Percentiles rank a stretch among this genome's conserved stretches.
Evolutionary conservation across 2,797 vertebrate species (phyloP).

Genomic region (Ataeniobius toweri): DNA sequence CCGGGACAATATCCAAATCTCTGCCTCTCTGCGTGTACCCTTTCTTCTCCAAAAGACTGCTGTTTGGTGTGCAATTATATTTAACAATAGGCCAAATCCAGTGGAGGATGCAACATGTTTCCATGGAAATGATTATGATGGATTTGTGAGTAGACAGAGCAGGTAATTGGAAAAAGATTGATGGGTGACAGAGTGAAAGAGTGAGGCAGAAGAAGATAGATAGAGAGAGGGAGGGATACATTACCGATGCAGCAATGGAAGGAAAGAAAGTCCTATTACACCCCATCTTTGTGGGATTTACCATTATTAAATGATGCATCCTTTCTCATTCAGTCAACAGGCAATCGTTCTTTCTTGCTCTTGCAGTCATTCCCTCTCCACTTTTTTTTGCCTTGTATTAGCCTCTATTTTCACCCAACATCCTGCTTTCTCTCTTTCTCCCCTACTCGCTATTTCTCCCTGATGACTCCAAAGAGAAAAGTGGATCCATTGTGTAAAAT

Average conservation of each 20-base stretch:
- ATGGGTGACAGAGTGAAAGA: slow-evolving; percentile 76
- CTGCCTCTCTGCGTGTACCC: slow-evolving; percentile 42
- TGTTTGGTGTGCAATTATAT: slow-evolving; percentile 76
- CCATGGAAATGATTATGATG: slow-evolving; percentile 86
- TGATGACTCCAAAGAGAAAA: slow-evolving; percentile 44
- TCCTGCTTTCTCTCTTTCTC: slow-evolving; percentile 41
- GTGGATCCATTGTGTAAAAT: slow-evolving; percentile 57
- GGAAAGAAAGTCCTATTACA: slow-evolving; percentile 75
- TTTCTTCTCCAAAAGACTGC: slow-evolving; percentile 60
- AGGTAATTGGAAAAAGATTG: slow-evolving; percentile 89
- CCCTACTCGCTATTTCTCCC: slow-evolving; percentile 30
- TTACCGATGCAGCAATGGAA: slow-evolving; percentile 65
- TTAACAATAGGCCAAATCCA: slow-evolving; percentile 79
- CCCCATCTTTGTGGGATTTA: slow-evolving; percentile 79
- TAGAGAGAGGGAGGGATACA: slow-evolving; percentile 69
- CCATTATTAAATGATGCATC: slow-evolving; percentile 79
- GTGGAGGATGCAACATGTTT: slow-evolving; percentile 80
- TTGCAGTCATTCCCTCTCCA: slow-evolving; percentile 55
- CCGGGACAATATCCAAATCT: slow-evolving; percentile 55
- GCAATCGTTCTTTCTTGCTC: slow-evolving; percentile 68
- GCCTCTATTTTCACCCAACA: slow-evolving; percentile 19
- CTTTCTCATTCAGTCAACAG: slow-evolving; percentile 72
- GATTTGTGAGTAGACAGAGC: slow-evolving; percentile 83
- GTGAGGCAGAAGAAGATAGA: slow-evolving; percentile 56
- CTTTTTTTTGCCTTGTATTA: slow-evolving; percentile 43